phyloP scores from a whole-genome alignment of 1,140 invertebrate genomes.

The Berghia stephanieae region DNA sequence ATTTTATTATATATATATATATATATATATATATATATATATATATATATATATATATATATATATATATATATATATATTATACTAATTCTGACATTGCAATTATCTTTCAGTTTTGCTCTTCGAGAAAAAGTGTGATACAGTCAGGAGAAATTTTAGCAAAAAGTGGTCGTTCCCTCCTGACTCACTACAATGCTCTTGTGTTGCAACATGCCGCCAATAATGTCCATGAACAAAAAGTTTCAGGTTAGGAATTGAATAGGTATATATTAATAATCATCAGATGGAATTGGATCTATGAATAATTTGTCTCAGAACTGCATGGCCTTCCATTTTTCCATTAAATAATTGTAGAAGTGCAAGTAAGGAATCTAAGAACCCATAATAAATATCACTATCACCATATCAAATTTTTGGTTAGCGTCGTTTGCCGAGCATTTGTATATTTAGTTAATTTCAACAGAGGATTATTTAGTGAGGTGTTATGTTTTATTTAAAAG shows the following conservation, averaged over 20 bases:
- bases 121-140: slow-evolving; percentile 78
- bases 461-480: not conserved
- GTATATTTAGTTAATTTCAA: not conserved
- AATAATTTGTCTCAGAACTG: too few relatives aligned
- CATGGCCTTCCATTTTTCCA: too few relatives aligned
- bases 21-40: too few relatives aligned
- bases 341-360: too few relatives aligned
- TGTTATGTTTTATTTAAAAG: slow-evolving; percentile 30
- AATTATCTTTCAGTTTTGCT: slow-evolving; percentile 73
- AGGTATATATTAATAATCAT: too few relatives aligned
- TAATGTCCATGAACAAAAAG: slow-evolving; percentile 72
- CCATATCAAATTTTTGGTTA: too few relatives aligned
- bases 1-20: too few relatives aligned
- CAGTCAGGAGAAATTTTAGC: slow-evolving; percentile 75
- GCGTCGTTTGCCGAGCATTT: not conserved
- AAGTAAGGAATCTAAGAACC: too few relatives aligned
- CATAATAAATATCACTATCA: too few relatives aligned
- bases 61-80: not conserved
- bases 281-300: too few relatives aligned
- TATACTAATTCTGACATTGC: not conserved
- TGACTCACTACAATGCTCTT: slow-evolving; percentile 67
- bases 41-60: too few relatives aligned
- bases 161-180: slow-evolving; percentile 70
- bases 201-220: slow-evolving; percentile 56
- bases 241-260: too few relatives aligned